These are phyloP conservation scores for Syrrhaptes paradoxus DNA, from an alignment of 2,113 vertebrate species.

Conservation along the genomic window DNA sequence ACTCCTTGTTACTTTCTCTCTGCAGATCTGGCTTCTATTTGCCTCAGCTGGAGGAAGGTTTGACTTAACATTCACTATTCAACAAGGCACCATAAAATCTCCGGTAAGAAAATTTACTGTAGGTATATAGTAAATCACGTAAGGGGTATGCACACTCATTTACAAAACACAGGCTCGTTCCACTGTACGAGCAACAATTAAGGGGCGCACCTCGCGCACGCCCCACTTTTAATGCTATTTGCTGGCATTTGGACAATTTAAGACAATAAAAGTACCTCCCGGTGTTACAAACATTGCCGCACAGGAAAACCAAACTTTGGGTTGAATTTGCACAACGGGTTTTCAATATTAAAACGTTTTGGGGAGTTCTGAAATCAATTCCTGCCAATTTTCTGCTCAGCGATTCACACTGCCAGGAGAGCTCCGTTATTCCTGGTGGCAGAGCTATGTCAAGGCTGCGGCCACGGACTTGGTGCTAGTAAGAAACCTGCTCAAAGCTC, in stretches of 20 bases:
- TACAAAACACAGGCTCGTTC: slow-evolving; percentile 25
- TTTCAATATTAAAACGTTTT: neutral
- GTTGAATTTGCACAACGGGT: neutral
- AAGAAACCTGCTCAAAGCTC: neutral
- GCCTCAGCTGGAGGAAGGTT: slow-evolving; percentile 55
- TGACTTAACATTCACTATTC: slow-evolving; percentile 55
- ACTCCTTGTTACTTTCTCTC: slow-evolving; percentile 49
- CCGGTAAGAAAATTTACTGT: slow-evolving; percentile 58
- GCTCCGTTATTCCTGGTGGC: neutral
- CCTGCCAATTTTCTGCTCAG: neutral
- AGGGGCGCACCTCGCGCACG: neutral
- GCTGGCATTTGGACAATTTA: neutral
- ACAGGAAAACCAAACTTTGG: neutral
- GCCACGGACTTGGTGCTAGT: too few relatives aligned
- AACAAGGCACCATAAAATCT: slow-evolving; percentile 55
- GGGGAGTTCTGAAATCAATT: neutral
- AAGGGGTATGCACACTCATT: neutral
- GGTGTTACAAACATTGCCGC: accelerated
- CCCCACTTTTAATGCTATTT: neutral
- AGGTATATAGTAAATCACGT: slow-evolving; percentile 27
- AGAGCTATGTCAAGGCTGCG: neutral
- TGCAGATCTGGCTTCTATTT: slow-evolving; percentile 68
- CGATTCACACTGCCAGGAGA: neutral
- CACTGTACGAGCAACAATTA: neutral
- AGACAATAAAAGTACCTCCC: neutral